Evolutionary conservation across 1,140 invertebrate genomes (phyloP).

Genomic region (Anastrepha obliqua): DNA sequence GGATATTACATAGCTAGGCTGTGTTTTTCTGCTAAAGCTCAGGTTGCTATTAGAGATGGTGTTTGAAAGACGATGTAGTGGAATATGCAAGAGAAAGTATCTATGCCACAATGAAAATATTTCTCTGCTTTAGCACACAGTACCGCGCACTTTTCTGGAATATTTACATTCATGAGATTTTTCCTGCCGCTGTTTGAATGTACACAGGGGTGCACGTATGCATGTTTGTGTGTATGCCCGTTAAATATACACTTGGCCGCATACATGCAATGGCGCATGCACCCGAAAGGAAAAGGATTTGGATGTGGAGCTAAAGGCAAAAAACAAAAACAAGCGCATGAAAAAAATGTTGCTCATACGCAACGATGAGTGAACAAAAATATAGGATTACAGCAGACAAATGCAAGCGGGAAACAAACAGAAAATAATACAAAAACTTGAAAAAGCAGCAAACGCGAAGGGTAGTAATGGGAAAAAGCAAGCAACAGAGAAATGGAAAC

Average conservation of each 20-base stretch:
- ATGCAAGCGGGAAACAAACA: not conserved
- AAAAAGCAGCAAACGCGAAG: not conserved
- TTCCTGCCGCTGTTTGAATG: too few species aligned
- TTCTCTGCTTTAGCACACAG: not conserved
- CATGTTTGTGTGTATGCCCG: not conserved
- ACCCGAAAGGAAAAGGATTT: not conserved
- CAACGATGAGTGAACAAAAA: not conserved
- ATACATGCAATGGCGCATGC: not conserved
- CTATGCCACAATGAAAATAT: too few species aligned
- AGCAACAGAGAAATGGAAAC: not conserved
- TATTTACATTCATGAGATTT: not conserved
- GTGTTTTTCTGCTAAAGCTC: too few species aligned
- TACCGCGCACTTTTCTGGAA: not conserved
- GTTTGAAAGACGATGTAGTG: too few species aligned
- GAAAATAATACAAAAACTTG: not conserved
- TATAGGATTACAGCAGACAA: not conserved
- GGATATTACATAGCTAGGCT: too few species aligned
- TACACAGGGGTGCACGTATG: not conserved
- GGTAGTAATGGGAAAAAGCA: not conserved
- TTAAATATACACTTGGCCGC: constrained; percentile 3
- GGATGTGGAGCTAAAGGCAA: too few species aligned
- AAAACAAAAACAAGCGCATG: not conserved
- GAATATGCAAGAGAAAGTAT: too few species aligned
- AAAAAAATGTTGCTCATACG: constrained; percentile 48
- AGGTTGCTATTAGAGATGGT: too few species aligned